Evolutionary conservation across 2,888 invertebrate species (phyloP), one percentile per base, ranked within the genome.

Genomic region (Caenorhabditis sp.): DNA sequence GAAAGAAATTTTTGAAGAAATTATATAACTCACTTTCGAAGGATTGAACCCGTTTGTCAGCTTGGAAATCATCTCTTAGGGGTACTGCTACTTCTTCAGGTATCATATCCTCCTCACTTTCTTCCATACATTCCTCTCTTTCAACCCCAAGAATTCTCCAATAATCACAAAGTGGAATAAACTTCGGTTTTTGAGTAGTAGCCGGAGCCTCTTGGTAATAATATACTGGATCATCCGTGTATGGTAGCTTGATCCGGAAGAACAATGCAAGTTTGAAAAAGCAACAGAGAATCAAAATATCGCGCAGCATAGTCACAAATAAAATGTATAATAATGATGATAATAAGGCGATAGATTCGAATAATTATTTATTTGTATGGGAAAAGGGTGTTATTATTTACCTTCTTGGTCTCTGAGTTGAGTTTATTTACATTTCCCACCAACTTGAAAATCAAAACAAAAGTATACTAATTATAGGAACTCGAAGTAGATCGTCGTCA

Each of bases 391-490:
- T 43, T 14, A 43, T 43, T 43, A 43, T 43, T 43, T 43, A 43
- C 43, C 43, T 17, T n/a, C n/a, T n/a, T n/a, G n/a, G n/a, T n/a
- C n/a, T n/a, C n/a, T 10, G 31, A 43, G 3, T 43, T 17, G 12
- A 14, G 43, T 43, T 43, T 43, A 14, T 43, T 43, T 43, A 43
- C 43, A 17, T 10, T 43, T 43, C 43, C 43, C 43, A 43, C 43
- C 43, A 43, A 17, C 3, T 14, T 43, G 3, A 21, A 21, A 21
- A 21, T 53, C 10, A 23, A 53, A 21, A n/a, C 5, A 56, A 17
- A 56, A 26, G 5, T 26, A 26, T 2, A 7, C 4, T 26, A 23
- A 26, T 91, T 95, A 65, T 92, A 92, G 83, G 92, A 94, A 87
- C 90, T 95, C 78, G 95, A 95, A 89, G 82, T 83, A 68, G 84